Conservation (phyloP, 2,797 vertebrate genomes). For the Phataginus tetradactyla region DNA sequence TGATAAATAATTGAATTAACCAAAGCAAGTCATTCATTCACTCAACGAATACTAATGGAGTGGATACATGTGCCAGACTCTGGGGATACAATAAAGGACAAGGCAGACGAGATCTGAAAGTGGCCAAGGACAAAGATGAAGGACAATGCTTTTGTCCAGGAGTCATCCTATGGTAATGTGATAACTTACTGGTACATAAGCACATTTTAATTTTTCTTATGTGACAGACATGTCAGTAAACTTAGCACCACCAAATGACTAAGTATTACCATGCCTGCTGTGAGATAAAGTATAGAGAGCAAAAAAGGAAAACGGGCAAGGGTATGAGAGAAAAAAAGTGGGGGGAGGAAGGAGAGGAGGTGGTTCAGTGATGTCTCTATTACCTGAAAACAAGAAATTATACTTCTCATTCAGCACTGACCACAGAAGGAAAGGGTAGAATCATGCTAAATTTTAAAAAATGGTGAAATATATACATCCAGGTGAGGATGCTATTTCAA, state of each 20-base stretch:
- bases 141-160: not conserved
- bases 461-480: not conserved
- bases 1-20: not conserved
- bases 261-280: not conserved
- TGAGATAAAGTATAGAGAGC: not conserved
- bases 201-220: not conserved
- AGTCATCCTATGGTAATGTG: not conserved
- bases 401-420: not conserved
- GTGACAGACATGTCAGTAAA: not conserved
- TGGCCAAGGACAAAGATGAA: not conserved
- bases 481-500: not conserved
- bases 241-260: not conserved
- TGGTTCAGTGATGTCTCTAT: not conserved
- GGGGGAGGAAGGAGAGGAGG: not conserved
- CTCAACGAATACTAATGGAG: not conserved
- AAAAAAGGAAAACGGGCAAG: not conserved
- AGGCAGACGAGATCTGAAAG: not conserved
- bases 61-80: not conserved
- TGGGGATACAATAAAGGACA: not conserved
- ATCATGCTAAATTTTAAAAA: not conserved
- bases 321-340: not conserved
- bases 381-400: not conserved
- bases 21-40: slow-evolving; percentile 14
- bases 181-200: not conserved
- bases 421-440: not conserved